phyloP scores from a whole-genome alignment of 2,888 invertebrate genomes.

The Sacculina carcini region DNA sequence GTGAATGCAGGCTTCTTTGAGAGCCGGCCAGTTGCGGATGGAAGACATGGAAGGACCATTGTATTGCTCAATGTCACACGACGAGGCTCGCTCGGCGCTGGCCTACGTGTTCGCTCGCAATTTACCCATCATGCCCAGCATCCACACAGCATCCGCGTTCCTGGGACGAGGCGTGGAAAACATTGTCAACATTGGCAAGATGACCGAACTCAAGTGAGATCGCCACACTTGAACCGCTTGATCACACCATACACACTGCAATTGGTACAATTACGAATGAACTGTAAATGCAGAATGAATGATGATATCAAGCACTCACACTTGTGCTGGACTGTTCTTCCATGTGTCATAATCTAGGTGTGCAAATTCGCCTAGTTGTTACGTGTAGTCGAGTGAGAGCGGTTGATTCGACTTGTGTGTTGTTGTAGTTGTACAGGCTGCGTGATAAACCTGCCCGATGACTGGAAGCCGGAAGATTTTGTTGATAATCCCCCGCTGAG shows the following conservation, averaged over 20 bases:
- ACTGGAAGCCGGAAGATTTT: slow-evolving; percentile 3
- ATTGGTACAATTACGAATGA: no score
- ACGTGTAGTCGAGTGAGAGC: no score
- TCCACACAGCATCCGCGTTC: neutral
- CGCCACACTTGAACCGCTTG: no score
- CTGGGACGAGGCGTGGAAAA: slow-evolving; percentile 1
- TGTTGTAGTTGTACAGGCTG: neutral
- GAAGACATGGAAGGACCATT: neutral
- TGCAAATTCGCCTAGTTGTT: no score
- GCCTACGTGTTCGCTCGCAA: neutral
- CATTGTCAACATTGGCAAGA: slow-evolving; percentile 1
- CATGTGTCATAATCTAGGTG: no score
- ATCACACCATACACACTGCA: no score
- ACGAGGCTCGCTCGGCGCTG: neutral
- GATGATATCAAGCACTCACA: no score
- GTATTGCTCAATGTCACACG: neutral
- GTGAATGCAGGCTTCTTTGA: neutral
- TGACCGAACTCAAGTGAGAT: slow-evolving; percentile 1
- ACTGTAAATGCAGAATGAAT: no score
- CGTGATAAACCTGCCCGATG: neutral
- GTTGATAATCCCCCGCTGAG: neutral
- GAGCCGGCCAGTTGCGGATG: neutral
- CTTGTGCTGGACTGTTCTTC: neutral
- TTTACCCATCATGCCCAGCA: neutral
- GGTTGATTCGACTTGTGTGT: no score